A percentile compares a stretch with the other conserved stretches of the same genome.
Evolutionary conservation across 2,888 invertebrate genomes (phyloP).

Genomic region (Dusona sp.): DNA sequence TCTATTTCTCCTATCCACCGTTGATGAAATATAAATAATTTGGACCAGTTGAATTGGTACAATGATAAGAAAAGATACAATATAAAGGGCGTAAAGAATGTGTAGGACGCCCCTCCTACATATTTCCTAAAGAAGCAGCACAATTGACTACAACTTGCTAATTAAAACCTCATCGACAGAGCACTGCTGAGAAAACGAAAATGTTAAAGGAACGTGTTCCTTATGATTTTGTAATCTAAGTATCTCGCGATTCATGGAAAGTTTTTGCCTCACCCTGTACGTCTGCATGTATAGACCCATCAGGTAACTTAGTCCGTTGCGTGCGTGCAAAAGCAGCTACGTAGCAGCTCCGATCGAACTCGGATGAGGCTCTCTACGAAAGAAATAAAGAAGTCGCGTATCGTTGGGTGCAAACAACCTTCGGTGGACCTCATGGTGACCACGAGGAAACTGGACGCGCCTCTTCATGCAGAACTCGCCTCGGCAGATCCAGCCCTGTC

Average conservation of each 20-base stretch:
- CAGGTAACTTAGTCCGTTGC: constrained; percentile 68
- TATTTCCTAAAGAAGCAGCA: not conserved
- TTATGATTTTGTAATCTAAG: not conserved
- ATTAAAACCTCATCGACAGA: not conserved
- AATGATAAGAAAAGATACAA: not conserved
- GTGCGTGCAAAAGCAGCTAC: constrained; percentile 72
- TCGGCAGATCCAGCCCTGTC: constrained; percentile 46
- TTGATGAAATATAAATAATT: not conserved
- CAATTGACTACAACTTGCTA: not conserved
- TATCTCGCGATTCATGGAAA: not conserved
- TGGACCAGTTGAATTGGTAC: not conserved
- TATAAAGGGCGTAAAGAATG: not conserved
- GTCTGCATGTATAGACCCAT: constrained; percentile 5
- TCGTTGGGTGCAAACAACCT: constrained; percentile 60
- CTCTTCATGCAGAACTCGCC: constrained; percentile 62
- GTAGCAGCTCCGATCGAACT: constrained; percentile 42
- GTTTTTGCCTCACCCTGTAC: constrained; percentile 7
- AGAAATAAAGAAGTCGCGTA: constrained; percentile 60
- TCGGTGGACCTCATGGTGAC: constrained; percentile 66
- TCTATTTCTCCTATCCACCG: not conserved
- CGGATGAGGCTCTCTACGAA: constrained; percentile 61
- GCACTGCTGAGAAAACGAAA: not conserved
- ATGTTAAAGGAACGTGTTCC: not conserved
- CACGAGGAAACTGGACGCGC: constrained; percentile 65
- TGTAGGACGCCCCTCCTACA: not conserved